Evolutionary conservation across 2,797 vertebrate genomes (phyloP), one percentile per base, ranked within the genome.

Genomic region (Lophotriccus pileatus): DNA sequence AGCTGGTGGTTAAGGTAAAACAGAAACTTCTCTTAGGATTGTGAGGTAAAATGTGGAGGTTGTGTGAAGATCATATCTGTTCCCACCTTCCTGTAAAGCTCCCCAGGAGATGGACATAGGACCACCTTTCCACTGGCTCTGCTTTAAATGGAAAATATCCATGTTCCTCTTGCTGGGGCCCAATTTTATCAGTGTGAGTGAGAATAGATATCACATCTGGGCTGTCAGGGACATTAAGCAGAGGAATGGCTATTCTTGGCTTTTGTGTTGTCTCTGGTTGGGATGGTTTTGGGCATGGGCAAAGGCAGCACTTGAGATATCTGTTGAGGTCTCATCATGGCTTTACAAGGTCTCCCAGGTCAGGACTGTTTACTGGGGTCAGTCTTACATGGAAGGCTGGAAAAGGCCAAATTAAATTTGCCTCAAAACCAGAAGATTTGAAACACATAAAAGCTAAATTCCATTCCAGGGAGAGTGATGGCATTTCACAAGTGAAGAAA

Each of bases 211-310:
- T 90, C 43, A 0, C 32, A 34, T 84, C 66, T 32, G 37, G 56
- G 58, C 69, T 84, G 93, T 81, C 73, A 69, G 63, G 53, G 76
- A 94, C 58, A 91, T 81, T 75, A 78, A 93, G 63, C 91, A 94
- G 95, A 72, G 55, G 69, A 84, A 86, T 4, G 4, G 43, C 53
- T 96, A 94, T 94, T 90, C 60, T 72, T 76, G 59, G 73, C 76
- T 80, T 83, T 87, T 80, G 30, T 28, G 15, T 39, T 50, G 34
- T 36, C 73, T 93, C 66, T 73, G 24, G 14, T 64, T 78, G 87
- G 36, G 25, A 90, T 20, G 17, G 53, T 60, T 89, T 75, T 50
- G 49, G 58, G 12, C 41, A 68, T 1, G 6, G 34, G 43, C 24
- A 94, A 87, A 82, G 17, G 52, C 68, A 85, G 53, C 41, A 39